Conservation (phyloP, 2,113 vertebrate genomes). For the Zosterops lateralis region DNA sequence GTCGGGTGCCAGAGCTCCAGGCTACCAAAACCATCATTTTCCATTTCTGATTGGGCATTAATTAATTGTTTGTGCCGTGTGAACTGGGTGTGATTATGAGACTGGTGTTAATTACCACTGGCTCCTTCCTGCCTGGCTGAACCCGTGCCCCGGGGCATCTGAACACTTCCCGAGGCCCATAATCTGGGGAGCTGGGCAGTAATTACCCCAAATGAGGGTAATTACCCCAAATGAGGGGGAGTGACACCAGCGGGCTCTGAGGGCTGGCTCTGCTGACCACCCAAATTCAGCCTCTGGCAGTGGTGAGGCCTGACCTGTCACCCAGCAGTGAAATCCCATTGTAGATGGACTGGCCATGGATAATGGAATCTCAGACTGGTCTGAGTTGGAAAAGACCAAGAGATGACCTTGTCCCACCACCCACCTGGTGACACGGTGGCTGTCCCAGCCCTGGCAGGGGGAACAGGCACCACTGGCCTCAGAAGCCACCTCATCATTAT, state of each 20-base stretch:
- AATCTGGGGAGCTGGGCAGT: neutral
- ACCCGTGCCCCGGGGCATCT: rapidly evolving
- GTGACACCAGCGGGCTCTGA: neutral
- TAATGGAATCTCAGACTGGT: rapidly evolving
- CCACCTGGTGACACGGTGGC: neutral
- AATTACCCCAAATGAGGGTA: neutral
- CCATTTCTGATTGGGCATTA: neutral
- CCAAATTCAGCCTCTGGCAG: rapidly evolving
- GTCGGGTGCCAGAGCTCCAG: neutral
- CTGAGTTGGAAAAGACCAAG: rapidly evolving
- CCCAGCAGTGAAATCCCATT: rapidly evolving
- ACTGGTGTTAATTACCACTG: rapidly evolving
- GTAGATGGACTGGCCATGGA: rapidly evolving
- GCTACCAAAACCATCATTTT: rapidly evolving
- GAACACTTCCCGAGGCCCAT: rapidly evolving
- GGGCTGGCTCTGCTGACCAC: neutral
- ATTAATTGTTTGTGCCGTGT: rapidly evolving
- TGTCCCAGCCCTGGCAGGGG: neutral
- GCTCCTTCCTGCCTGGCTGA: neutral
- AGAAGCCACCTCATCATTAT: rapidly evolving
- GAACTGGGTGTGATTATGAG: rapidly evolving
- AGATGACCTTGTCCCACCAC: neutral
- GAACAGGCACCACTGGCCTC: rapidly evolving
- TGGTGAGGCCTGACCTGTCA: rapidly evolving
- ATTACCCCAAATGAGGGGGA: neutral